These are phyloP conservation scores for Paradisaea rubra DNA, from an alignment of 2,113 vertebrate genomes.

Conservation along the genomic window DNA sequence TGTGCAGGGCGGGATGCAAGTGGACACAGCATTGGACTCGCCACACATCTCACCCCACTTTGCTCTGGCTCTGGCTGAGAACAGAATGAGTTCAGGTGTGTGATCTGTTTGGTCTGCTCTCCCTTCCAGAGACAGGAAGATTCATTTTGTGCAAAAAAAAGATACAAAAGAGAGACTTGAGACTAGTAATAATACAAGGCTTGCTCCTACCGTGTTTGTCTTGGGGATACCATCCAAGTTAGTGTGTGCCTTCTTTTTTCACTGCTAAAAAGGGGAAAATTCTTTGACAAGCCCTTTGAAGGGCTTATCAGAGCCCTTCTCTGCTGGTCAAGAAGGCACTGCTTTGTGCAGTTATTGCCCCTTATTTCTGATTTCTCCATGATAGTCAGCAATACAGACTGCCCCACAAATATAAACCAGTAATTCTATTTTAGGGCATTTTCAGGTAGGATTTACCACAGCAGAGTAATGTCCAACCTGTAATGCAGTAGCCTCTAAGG, in stretches of 20 bases:
- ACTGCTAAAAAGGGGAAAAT: not conserved
- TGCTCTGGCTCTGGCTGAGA: not conserved
- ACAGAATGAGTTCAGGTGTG: not conserved
- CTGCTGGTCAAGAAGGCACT: not conserved
- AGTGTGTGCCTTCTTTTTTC: not conserved
- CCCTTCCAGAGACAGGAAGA: not conserved
- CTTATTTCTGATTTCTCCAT: not conserved
- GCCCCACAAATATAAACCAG: not conserved
- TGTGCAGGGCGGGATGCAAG: not conserved
- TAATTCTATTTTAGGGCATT: not conserved
- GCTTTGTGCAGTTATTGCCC: not conserved
- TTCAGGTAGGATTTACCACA: not conserved
- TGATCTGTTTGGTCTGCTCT: not conserved
- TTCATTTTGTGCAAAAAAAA: not conserved
- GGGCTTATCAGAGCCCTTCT: not conserved
- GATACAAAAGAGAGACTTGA: not conserved
- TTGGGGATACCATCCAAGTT: not conserved
- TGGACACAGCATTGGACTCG: accelerated
- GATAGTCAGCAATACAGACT: not conserved
- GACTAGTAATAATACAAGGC: not conserved
- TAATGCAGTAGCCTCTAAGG: not conserved
- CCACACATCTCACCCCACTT: accelerated
- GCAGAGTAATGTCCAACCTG: not conserved
- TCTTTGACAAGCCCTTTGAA: not conserved
- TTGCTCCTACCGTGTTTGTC: not conserved